Evolutionary conservation across 1,140 invertebrate genomes (phyloP), one percentile per base, ranked within the genome.

Genomic region (Brachionus calyciflorus): DNA sequence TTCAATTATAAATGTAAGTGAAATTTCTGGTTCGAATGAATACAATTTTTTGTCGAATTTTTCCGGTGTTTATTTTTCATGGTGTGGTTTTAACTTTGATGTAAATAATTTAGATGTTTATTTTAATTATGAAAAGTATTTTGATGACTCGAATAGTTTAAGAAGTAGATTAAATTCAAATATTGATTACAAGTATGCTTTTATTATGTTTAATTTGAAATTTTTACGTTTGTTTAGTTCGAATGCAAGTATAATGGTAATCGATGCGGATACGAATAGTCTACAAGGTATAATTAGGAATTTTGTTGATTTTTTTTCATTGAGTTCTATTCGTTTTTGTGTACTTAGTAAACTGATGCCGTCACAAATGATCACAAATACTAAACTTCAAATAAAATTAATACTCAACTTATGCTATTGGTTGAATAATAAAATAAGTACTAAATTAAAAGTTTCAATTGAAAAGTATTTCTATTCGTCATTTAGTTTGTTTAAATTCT

Each of bases 91-190:
- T 12, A 55, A 73, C 41, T 51, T 73, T 33, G 69, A 73, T 40
- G 69, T 73, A 0, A 49, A 30, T 24, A 73, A 37, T 73, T 55
- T 73, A 37, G 69, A 73, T 41, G 46, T 51, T 19, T 73, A 51
- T 41, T 73, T 55, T 12, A 73, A 73, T 55, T 73, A 73, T 55
- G 69, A 73, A 49, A 73, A 73, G 24, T 73, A 73, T 55, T 49
- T 55, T 33, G 69, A 28, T 12, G 41, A 65, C 44, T 41, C 60
- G n/a, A 44, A 19, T 24, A 55, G 69, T 41, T 28, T 73, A 24
- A 49, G 6, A 21, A 73, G 37, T 53, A 30, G 69, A 19, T 37
- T 73, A 7, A 73, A 73, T 33, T 49, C 51, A 17, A 51, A 49
- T 19, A 73, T 51, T 12, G 51, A 73, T 40, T 51, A 51, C 19